phyloP scores from a whole-genome alignment of 2,888 invertebrate species.

The Cryptocephalus primarius region DNA sequence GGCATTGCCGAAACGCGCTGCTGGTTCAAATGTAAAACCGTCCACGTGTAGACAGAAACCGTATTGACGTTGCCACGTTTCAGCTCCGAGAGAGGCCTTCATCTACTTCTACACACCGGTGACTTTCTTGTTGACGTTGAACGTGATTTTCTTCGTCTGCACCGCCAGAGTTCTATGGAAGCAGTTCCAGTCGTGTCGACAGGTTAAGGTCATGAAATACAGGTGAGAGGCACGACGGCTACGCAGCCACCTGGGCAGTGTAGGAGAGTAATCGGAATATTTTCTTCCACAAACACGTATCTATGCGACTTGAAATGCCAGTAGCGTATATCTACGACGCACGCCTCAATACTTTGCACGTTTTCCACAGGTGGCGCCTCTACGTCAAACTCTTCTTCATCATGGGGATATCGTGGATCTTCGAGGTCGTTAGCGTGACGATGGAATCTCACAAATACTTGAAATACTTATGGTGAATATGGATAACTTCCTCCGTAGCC shows the following conservation, averaged over 20 bases:
- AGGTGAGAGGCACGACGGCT: constrained; percentile 36
- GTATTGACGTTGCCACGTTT: constrained; percentile 17
- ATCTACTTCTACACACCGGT: constrained; percentile 59
- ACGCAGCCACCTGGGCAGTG: too few relatives aligned
- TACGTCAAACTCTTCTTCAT: constrained; percentile 55
- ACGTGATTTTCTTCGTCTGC: constrained; percentile 46
- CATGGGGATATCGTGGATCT: constrained; percentile 63
- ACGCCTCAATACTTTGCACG: too few relatives aligned
- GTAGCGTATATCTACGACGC: too few relatives aligned
- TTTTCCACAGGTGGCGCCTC: constrained; percentile 43
- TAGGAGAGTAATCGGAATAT: too few relatives aligned
- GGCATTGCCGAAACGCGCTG: constrained; percentile 44
- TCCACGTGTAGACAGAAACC: not conserved
- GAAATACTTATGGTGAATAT: too few relatives aligned
- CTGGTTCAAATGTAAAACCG: constrained; percentile 51
- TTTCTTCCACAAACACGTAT: too few relatives aligned
- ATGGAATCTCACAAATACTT: constrained; percentile 12
- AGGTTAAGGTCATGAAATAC: constrained; percentile 43
- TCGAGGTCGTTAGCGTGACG: constrained; percentile 47
- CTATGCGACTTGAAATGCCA: too few relatives aligned
- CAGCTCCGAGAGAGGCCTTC: constrained; percentile 48
- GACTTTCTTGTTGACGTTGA: constrained; percentile 44
- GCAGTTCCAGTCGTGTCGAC: constrained; percentile 37
- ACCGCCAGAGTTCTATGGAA: constrained; percentile 49
- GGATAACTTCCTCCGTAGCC: too few relatives aligned